Evolutionary conservation across 2,888 invertebrate genomes (phyloP).

Genomic region (Disparrhopalites patrizii): DNA sequence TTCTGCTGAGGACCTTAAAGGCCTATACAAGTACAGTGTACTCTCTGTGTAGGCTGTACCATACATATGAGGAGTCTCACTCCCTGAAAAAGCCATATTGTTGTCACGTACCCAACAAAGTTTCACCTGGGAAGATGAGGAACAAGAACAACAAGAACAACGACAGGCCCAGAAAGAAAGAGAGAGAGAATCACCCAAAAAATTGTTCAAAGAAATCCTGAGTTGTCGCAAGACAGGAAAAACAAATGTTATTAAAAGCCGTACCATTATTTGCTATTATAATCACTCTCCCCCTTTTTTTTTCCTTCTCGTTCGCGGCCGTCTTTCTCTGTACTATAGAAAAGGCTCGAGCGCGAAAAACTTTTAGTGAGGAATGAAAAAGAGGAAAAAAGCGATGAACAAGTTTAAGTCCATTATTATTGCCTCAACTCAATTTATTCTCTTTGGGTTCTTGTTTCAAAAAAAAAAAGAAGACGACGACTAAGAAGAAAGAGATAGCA

Average conservation of each 20-base stretch:
- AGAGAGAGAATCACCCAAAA: background rate
- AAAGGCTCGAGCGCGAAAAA: too few relatives aligned
- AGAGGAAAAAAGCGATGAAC: too few relatives aligned
- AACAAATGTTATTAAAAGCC: background rate
- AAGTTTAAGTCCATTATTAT: too few relatives aligned
- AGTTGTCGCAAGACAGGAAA: background rate
- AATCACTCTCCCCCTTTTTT: background rate
- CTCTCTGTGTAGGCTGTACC: too few relatives aligned
- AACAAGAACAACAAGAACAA: background rate
- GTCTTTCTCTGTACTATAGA: too few relatives aligned
- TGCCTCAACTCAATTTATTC: too few relatives aligned
- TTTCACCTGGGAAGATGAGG: background rate
- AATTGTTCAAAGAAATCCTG: background rate
- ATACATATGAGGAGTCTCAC: background rate
- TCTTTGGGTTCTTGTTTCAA: too few relatives aligned
- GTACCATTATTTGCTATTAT: background rate
- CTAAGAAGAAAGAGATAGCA: too few relatives aligned
- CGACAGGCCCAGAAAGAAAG: background rate
- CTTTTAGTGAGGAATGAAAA: too few relatives aligned
- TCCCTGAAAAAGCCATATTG: constrained; percentile 17
- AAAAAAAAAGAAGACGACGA: too few relatives aligned
- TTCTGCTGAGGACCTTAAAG: too few relatives aligned
- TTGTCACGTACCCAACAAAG: constrained; percentile 19
- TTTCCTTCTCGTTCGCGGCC: background rate
- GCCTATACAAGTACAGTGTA: too few relatives aligned